Evolutionary conservation across 2,797 vertebrate species (phyloP), one percentile per base, ranked within the genome.

Genomic region (Streptopelia turtur): DNA sequence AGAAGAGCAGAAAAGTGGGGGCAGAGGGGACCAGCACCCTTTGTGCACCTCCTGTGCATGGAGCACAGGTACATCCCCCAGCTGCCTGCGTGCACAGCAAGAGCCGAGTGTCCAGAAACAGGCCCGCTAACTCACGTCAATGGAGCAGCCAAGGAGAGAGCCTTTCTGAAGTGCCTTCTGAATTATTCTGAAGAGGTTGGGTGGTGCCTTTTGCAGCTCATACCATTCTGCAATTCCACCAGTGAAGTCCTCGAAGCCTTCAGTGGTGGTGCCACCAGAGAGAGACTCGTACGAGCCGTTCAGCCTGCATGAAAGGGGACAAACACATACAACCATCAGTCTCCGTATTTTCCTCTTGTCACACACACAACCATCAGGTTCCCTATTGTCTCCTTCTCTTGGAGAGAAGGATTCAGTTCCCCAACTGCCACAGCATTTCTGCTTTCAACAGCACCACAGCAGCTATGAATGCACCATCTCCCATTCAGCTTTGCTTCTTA

Each of bases 221-320:
- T 98, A 98, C 92, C 96, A 98, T 96, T 99, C 99, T 1, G 99
- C 98, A 37, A 99, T 99, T 80, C 99, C 99, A 39, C 99, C 99
- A 0, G 99, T 99, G 97, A 99, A 99, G 94, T 99, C 99, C 94
- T 99, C 99, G 0, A 99, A 99, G 59, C 99, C 99, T 95, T 99
- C 99, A 0, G 98, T 99, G 95, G 99, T 99, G 95, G 91, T 95
- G 5, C 99, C 99, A 37, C 99, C 99, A 5, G 98, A 98, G 6
- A 99, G 98, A 4, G 98, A 98, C 83, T 99, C 99, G 0, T 99
- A 99, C 2, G 98, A 99, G n/a, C 99, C 99, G 0, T 99, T 99
- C 85, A 99, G 20, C 97, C 99, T 99, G 57, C 12, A n/a, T 1
- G 10, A 50, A 69, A 84, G 2, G 1, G 13, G 18, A 41, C 6